Percentiles rank a stretch among this genome's conserved stretches.
Conservation (phyloP, 1,140 invertebrate species). For the Pseudobourletiella spinata region DNA sequence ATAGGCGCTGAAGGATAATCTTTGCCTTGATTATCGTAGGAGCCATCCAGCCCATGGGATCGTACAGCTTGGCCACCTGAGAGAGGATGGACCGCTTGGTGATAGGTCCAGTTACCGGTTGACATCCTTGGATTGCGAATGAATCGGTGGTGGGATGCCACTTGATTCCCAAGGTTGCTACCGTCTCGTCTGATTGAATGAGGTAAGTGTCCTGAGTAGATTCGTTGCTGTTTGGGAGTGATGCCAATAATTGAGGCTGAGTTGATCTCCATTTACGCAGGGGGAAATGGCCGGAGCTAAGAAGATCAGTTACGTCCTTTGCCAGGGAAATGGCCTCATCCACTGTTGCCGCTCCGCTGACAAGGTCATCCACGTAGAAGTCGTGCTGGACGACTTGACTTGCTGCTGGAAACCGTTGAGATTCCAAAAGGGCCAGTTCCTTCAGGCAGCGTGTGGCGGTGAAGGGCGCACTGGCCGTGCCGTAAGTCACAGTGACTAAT, state of each 20-base stretch:
- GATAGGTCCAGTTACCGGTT: background rate
- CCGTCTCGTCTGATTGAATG: background rate
- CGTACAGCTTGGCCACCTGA: background rate
- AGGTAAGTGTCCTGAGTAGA: background rate
- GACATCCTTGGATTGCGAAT: background rate
- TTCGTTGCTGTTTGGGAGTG: background rate
- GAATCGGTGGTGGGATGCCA: background rate
- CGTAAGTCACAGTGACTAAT: constrained; percentile 40
- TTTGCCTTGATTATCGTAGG: constrained; percentile 8
- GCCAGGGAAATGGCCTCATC: background rate
- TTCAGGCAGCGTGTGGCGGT: constrained; percentile 37
- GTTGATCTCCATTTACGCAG: background rate
- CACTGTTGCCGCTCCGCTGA: background rate
- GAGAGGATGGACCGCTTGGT: background rate
- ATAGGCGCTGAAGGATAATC: constrained; percentile 11
- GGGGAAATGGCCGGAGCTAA: background rate
- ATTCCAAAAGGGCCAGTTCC: constrained; percentile 21
- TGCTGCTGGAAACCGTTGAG: background rate
- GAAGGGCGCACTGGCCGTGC: constrained; percentile 38
- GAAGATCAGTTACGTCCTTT: background rate
- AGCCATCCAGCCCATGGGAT: background rate
- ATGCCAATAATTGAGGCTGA: background rate
- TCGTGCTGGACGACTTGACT: background rate
- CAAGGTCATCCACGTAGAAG: background rate
- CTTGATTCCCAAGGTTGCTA: background rate